phyloP scores from a whole-genome alignment of 2,113 vertebrate genomes.

The Lamprotornis superbus region DNA sequence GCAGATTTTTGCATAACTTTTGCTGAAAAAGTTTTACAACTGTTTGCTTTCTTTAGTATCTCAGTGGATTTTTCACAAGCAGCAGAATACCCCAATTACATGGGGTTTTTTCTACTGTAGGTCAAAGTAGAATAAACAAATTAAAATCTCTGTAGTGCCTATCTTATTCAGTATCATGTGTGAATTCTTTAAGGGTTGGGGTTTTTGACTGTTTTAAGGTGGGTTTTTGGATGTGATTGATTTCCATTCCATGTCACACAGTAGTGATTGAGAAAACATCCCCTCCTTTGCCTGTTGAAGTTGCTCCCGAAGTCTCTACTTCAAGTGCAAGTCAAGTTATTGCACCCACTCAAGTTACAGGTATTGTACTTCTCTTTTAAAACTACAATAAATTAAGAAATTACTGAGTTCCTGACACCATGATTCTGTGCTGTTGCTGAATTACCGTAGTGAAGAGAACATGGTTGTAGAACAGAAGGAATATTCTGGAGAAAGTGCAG shows the following conservation, averaged over 20 bases:
- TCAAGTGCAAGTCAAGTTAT: constrained; percentile 93
- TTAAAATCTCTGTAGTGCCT: neutral
- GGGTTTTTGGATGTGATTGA: neutral
- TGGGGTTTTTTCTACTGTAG: neutral
- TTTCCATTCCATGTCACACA: constrained; percentile 63
- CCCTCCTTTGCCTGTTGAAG: constrained; percentile 86
- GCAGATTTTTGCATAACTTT: neutral
- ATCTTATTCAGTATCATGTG: neutral
- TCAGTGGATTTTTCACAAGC: neutral
- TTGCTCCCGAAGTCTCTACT: constrained; percentile 84
- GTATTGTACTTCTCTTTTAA: constrained; percentile 65
- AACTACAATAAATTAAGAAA: neutral
- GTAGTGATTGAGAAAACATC: constrained; percentile 90
- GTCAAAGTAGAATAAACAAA: neutral
- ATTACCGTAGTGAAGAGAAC: neutral
- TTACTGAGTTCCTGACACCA: neutral
- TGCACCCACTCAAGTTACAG: constrained; percentile 89
- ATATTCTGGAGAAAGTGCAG: neutral
- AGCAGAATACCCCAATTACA: neutral
- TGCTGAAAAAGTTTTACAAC: neutral
- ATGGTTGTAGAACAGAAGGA: neutral
- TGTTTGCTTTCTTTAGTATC: neutral
- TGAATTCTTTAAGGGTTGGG: neutral
- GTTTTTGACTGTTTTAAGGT: neutral
- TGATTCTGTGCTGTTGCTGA: neutral